A percentile compares a stretch with the other conserved stretches of the same genome.
Conservation (phyloP, 2,888 invertebrate genomes). For the Stenurella melanura region DNA sequence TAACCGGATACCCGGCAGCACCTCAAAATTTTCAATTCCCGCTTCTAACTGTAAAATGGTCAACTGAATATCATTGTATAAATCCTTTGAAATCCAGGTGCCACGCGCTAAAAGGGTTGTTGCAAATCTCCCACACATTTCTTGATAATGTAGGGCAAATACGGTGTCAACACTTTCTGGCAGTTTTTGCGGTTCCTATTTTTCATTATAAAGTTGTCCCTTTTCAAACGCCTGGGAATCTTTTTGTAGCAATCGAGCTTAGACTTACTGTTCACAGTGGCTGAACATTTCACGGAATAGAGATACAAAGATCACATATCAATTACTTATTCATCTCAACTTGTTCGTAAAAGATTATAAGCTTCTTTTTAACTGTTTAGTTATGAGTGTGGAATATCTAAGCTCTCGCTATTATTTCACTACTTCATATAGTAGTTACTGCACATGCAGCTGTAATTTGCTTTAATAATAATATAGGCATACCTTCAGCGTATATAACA, state of each 20-base stretch:
- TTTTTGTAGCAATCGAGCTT: slow-evolving; percentile 22
- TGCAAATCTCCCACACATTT: slow-evolving; percentile 61
- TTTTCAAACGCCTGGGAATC: slow-evolving; percentile 30
- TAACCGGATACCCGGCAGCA: slow-evolving; percentile 15
- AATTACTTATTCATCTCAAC: slow-evolving; percentile 29
- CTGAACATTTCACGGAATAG: slow-evolving; percentile 19
- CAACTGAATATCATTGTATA: slow-evolving; percentile 52
- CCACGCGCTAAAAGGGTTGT: slow-evolving; percentile 66
- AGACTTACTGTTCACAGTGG: slow-evolving; percentile 19
- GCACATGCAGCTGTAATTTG: too few species aligned
- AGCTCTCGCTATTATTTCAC: too few species aligned
- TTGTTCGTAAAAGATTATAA: slow-evolving; percentile 28
- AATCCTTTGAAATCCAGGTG: slow-evolving; percentile 64
- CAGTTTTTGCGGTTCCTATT: slow-evolving; percentile 42
- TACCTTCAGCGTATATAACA: too few species aligned
- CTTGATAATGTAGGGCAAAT: slow-evolving; percentile 65
- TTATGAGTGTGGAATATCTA: slow-evolving; percentile 25
- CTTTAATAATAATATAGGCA: too few species aligned
- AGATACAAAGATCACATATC: slow-evolving; percentile 34
- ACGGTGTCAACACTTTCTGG: slow-evolving; percentile 62
- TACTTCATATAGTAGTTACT: too few species aligned
- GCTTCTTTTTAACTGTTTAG: slow-evolving; percentile 28
- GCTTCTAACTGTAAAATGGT: slow-evolving; percentile 60
- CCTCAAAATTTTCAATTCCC: slow-evolving; percentile 8
- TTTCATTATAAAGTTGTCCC: slow-evolving; percentile 32